Conservation (phyloP, 1,140 invertebrate species). For the Hermetia illucens region DNA sequence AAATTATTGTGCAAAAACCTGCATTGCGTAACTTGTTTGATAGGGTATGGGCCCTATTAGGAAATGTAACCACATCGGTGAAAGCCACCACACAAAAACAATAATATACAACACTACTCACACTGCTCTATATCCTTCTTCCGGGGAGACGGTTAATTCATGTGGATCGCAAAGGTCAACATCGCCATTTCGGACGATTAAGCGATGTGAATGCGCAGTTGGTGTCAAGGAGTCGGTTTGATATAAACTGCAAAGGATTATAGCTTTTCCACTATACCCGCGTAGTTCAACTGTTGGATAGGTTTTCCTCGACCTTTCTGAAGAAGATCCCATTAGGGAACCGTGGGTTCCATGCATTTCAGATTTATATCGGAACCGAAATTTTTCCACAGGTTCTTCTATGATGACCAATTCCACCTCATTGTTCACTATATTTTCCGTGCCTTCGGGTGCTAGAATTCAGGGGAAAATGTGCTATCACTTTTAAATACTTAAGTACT, state of each 20-base stretch:
- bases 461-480: no score
- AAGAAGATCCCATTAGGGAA: constrained; percentile 49
- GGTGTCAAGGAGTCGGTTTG: constrained; percentile 37
- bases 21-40: no score
- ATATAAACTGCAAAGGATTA: constrained; percentile 53
- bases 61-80: no score
- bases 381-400: constrained; percentile 70
- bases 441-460: no score
- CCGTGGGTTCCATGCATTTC: constrained; percentile 87
- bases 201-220: constrained; percentile 53
- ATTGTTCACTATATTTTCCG: no score
- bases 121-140: constrained; percentile 38
- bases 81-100: no score
- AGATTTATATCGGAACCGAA: constrained; percentile 79
- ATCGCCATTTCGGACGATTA: constrained; percentile 40
- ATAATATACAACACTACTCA: constrained; percentile 34
- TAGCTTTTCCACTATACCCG: constrained; percentile 45
- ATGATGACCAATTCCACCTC: constrained; percentile 51
- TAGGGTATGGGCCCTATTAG: no score
- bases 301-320: constrained; percentile 36
- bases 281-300: constrained; percentile 50
- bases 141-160: constrained; percentile 34
- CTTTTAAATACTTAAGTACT: no score
- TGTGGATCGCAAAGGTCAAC: constrained; percentile 45
- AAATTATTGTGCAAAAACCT: no score